Conservation (phyloP, 2,797 vertebrate species). For the Psittacula echo region DNA sequence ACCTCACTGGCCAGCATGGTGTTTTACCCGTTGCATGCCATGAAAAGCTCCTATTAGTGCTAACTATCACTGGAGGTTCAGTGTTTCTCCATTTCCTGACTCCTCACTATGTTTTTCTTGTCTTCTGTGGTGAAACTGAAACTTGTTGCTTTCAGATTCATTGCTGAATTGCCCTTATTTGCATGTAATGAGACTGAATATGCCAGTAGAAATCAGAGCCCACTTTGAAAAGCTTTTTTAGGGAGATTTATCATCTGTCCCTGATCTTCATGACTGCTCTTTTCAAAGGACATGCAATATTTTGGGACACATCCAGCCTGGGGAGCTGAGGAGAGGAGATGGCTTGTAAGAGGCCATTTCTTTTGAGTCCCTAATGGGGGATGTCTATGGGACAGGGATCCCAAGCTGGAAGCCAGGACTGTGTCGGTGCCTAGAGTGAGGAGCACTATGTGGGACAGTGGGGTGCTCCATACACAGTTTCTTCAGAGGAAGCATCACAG, state of each 20-base stretch:
- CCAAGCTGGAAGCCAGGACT: not conserved
- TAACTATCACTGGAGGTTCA: not conserved
- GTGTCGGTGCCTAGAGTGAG: not conserved
- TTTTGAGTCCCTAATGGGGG: rapidly evolving
- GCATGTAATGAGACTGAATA: not conserved
- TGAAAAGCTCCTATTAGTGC: not conserved
- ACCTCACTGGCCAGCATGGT: not conserved
- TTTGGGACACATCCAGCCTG: not conserved
- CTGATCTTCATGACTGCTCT: rapidly evolving
- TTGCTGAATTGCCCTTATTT: not conserved
- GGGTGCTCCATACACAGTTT: not conserved
- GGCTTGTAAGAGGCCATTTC: not conserved
- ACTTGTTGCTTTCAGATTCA: not conserved
- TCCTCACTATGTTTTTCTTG: not conserved
- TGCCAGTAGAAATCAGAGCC: not conserved
- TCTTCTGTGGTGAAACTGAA: not conserved
- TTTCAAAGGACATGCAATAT: not conserved
- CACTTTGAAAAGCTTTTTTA: not conserved
- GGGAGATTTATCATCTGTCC: not conserved
- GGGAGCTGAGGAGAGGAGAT: not conserved
- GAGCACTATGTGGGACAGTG: not conserved
- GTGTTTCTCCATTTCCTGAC: not conserved
- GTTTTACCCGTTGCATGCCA: not conserved
- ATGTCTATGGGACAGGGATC: rapidly evolving
- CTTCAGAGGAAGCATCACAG: not conserved